Base-by-base conservation (phyloP, 2,113 vertebrate species). In the Sigmodon hispidus region DNA sequence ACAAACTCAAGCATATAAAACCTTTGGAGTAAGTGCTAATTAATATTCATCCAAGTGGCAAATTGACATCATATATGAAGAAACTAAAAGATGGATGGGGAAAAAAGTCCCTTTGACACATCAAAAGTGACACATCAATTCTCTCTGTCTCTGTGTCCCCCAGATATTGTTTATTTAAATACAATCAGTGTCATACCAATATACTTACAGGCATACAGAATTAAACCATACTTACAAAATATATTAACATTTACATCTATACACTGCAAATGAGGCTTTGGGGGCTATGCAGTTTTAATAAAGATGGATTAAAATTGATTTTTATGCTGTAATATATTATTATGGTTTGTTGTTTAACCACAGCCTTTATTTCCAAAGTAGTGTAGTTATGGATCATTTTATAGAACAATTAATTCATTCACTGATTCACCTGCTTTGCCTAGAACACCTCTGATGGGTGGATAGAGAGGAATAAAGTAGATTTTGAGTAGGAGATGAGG, bases 231-330 rank as follows among this genome's bases (percentile, higher is more conserved):
- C 8, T n/a, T 81, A 89, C 72, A 61, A 97, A 29, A 83, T 77
- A 94, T 19, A 77, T 40, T 19, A 89, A 31, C n/a, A 67, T 72
- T 90, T 87, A 89, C 36, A 21, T 91, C 43, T 57, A 13, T 77
- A 57, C 70, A 87, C 63, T 31, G 89, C 69, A 87, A 91, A 17
- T 90, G 57, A 5, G 48, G 75, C 69, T 57, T 40, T 90, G 55
- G 31, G 11, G 22, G n/a, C 24, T 34, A 79, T 76, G 21, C 5
- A 73, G 48, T 88, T 96, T 96, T 90, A 94, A 93, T 91, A 93
- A 93, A 45, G 52, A 59, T 7, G 77, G 55, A 96, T 73, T 91
- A 96, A 67, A 67, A 95, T 70, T 95, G 94, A 97, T 93, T 96
- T 70, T 96, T 83, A 86, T 55, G 24, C 36, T 90, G 36, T 36